These are phyloP conservation scores for Melolontha melolontha DNA, from an alignment of 2,888 invertebrate genomes.

Conservation along the genomic window DNA sequence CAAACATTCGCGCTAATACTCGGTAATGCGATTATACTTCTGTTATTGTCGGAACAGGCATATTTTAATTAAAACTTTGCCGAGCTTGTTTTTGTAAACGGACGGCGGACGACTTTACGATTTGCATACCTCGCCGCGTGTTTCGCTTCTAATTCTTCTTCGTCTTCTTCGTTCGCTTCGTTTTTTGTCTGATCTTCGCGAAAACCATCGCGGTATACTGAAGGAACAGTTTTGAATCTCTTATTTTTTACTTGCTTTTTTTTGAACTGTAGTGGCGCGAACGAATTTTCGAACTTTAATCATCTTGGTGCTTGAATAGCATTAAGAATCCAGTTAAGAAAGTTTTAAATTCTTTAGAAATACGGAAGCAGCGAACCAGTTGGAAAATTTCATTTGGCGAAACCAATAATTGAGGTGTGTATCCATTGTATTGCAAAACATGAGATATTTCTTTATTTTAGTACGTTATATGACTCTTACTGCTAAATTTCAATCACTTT, in stretches of 20 bases:
- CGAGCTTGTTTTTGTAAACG: slow-evolving; percentile 30
- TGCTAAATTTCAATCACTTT: too few species aligned
- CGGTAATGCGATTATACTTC: slow-evolving; percentile 53
- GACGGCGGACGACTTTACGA: slow-evolving; percentile 23
- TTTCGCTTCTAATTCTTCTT: slow-evolving; percentile 32
- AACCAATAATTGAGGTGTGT: slow-evolving; percentile 1
- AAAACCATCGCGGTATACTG: slow-evolving; percentile 13
- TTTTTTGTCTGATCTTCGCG: slow-evolving; percentile 11
- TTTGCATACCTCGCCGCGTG: slow-evolving; percentile 32
- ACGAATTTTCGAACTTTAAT: slow-evolving; percentile 38
- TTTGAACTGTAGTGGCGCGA: slow-evolving; percentile 22
- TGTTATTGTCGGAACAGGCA: slow-evolving; percentile 52
- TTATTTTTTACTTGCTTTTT: slow-evolving; percentile 12
- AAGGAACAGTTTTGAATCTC: slow-evolving; percentile 11
- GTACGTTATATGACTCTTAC: too few species aligned
- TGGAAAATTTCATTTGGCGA: slow-evolving; percentile 14
- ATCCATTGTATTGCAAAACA: not conserved
- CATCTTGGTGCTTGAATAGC: slow-evolving; percentile 31
- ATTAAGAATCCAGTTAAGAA: slow-evolving; percentile 34
- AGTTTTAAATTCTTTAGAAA: slow-evolving; percentile 31
- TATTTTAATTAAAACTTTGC: slow-evolving; percentile 52
- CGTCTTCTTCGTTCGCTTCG: slow-evolving; percentile 1
- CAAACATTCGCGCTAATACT: slow-evolving; percentile 44
- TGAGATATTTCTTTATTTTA: not conserved
- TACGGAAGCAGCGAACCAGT: slow-evolving; percentile 10